Evolutionary conservation across 2,797 vertebrate species (phyloP), one percentile per base, ranked within the genome.

Genomic region (Poeciliopsis presidionis): DNA sequence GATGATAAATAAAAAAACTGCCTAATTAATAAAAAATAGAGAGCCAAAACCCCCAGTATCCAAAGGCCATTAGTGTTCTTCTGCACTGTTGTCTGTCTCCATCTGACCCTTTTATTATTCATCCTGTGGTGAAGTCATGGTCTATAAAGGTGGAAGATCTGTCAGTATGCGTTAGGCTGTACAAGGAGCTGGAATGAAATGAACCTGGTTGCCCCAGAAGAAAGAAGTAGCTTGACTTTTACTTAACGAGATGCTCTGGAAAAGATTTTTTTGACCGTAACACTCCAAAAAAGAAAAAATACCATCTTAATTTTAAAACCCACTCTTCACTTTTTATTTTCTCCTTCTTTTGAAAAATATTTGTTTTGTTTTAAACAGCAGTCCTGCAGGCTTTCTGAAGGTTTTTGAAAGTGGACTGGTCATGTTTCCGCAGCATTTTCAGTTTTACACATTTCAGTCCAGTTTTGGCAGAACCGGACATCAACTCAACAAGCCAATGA

Each of bases 71-170:
- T 36, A 20, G 12, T 59, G 30, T 76, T 69, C 53, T 80, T 78
- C 41, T 82, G 39, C 74, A 46, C 39, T 72, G 55, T 18, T 57
- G 80, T 83, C 82, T 89, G 78, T 80, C 87, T 85, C 82, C 86
- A 57, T 74, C 87, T 84, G 72, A 88, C 72, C 39, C 81, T 91
- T 94, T 77, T 81, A 93, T 94, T 89, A 94, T 95, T 94, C 71
- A 94, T 91, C 79, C 59, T 72, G 76, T 46, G 49, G 90, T 95
- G 91, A 94, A 83, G 84, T 95, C 92, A 95, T 84, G 49, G 81
- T 70, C 80, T 84, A 75, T 77, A 89, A 91, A 88, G 84, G 82
- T 78, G 41, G 75, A 81, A 80, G 85, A 90, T 80, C 81, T 88
- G 86, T 82, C 88, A 79, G 77, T 74, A 70, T 86, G 87, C 80